phyloP scores from a whole-genome alignment of 2,113 vertebrate species.

The Microcebus jonahi region DNA sequence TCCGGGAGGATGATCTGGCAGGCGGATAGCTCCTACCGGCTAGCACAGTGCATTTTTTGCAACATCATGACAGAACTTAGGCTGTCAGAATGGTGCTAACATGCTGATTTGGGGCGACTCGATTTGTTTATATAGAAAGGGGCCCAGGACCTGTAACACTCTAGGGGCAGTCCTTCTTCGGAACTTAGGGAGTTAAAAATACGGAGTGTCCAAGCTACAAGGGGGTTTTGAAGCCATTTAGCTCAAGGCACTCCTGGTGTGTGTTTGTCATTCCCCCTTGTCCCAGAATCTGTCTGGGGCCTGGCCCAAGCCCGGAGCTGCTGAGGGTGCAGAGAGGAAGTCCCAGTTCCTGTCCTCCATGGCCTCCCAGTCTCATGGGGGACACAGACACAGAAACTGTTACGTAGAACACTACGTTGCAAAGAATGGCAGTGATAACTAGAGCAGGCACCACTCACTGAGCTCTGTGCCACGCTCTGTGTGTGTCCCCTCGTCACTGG shows the following conservation, averaged over 20 bases:
- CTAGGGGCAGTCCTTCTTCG: background rate
- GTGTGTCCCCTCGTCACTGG: background rate
- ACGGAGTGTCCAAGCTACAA: background rate
- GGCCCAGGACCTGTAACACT: background rate
- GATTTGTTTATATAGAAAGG: background rate
- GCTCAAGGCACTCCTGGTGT: background rate
- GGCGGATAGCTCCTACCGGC: background rate
- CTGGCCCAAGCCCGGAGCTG: background rate
- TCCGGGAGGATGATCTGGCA: background rate
- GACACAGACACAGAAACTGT: background rate
- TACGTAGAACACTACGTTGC: background rate
- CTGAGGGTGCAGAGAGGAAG: background rate
- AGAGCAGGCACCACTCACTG: background rate
- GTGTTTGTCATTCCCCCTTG: background rate
- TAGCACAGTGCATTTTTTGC: background rate
- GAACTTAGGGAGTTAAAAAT: background rate
- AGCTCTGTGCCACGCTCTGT: background rate
- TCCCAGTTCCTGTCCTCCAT: background rate
- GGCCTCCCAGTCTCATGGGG: background rate
- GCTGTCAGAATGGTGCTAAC: constrained; percentile 18
- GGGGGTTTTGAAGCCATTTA: constrained; percentile 44
- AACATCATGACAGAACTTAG: background rate
- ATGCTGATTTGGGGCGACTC: background rate
- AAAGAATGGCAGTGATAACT: background rate
- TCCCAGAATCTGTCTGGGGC: background rate